phyloP scores from a whole-genome alignment of 2,888 invertebrate species.

The Hydroisotoma schaefferi region DNA sequence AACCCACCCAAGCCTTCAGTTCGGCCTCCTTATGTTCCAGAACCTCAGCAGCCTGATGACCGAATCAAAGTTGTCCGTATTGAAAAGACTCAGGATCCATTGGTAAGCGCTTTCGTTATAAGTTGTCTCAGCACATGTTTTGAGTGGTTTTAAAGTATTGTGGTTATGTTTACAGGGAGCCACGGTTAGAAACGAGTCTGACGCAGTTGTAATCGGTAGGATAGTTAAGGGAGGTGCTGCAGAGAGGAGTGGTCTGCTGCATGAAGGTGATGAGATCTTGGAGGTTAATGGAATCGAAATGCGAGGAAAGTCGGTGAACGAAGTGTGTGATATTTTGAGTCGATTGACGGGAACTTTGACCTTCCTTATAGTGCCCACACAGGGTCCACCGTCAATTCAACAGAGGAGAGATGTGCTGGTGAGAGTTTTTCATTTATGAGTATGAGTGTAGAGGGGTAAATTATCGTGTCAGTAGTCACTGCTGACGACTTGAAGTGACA shows the following conservation, averaged over 20 bases:
- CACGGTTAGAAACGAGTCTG: conserved; percentile 64
- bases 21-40: conserved; percentile 48
- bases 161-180: conserved; percentile 28
- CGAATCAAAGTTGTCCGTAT: conserved; percentile 91
- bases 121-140: neutral
- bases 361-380: conserved; percentile 80
- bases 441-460: no score
- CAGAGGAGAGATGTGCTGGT: conserved; percentile 50
- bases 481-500: no score
- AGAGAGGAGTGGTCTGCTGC: conserved; percentile 88
- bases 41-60: conserved; percentile 54
- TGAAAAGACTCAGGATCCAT: conserved; percentile 93
- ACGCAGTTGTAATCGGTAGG: conserved; percentile 91
- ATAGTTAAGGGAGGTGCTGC: conserved; percentile 96
- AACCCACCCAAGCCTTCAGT: conserved; percentile 52
- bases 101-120: conserved; percentile 51
- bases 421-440: conserved; percentile 24
- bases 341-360: conserved; percentile 89
- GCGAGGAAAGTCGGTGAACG: conserved; percentile 95
- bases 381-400: conserved; percentile 53
- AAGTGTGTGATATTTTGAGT: conserved; percentile 92
- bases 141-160: neutral
- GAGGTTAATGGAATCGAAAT: conserved; percentile 94
- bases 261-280: conserved; percentile 94
- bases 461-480: no score